These are phyloP conservation scores for Microchrysa polita DNA, from an alignment of 2,888 invertebrate genomes.

Conservation along the genomic window DNA sequence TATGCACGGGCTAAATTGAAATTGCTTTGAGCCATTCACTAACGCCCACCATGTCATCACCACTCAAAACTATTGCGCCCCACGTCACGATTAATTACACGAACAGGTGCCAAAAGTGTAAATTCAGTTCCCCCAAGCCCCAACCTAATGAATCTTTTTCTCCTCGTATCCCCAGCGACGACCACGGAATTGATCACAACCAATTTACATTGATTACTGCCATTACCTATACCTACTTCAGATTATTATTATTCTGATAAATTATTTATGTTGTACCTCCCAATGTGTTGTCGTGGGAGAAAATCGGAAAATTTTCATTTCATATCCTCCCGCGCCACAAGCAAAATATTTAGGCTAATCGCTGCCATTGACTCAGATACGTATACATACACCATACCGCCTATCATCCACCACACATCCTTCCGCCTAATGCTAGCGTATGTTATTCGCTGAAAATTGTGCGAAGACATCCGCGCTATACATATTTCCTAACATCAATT, in stretches of 20 bases:
- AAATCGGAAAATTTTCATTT: not conserved
- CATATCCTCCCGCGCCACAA: conserved; percentile 8
- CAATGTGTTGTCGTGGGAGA: not conserved
- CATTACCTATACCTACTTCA: too few relatives aligned
- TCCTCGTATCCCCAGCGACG: not conserved
- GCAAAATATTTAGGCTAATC: conserved; percentile 6
- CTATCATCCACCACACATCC: too few relatives aligned
- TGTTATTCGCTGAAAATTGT: not conserved
- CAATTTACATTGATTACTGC: conserved; percentile 17
- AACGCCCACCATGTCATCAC: not conserved
- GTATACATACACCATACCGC: too few relatives aligned
- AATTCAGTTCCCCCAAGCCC: not conserved
- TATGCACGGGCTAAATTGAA: too few relatives aligned
- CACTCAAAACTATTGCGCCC: not conserved
- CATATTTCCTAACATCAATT: too few relatives aligned
- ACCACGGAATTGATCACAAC: conserved; percentile 7
- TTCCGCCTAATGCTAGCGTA: not conserved
- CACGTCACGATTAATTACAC: conserved; percentile 17
- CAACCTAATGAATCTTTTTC: conserved; percentile 5
- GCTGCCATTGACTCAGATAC: conserved; percentile 7
- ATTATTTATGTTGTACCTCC: too few relatives aligned
- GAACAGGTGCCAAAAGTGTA: conserved; percentile 29
- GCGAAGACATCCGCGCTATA: not conserved
- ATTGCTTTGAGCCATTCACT: not conserved
- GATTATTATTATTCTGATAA: too few relatives aligned